phyloP scores from a whole-genome alignment of 2,888 invertebrate genomes.

The Caenorhabditis doughertyi region DNA sequence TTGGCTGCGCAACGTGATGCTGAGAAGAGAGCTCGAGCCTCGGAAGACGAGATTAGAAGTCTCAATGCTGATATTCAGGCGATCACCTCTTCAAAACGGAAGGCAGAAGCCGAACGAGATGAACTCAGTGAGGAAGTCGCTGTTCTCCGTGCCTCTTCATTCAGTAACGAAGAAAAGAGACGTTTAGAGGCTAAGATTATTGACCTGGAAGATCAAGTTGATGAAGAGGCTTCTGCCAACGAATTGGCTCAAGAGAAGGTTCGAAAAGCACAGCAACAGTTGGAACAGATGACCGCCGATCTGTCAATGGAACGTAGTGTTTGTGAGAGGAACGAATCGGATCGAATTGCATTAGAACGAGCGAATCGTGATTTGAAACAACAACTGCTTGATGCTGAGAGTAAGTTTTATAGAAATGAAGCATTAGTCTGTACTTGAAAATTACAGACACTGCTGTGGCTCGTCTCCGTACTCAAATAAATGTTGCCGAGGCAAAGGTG shows the following conservation, averaged over 20 bases:
- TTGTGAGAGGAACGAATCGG: constrained; percentile 85
- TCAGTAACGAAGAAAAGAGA: constrained; percentile 88
- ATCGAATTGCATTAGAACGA: constrained; percentile 91
- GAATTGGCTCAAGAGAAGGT: constrained; percentile 91
- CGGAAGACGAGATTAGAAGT: constrained; percentile 60
- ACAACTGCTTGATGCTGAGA: constrained; percentile 62
- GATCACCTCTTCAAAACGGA: constrained; percentile 43
- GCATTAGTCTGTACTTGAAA: neutral
- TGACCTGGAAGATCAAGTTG: constrained; percentile 95
- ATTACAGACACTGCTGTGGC: constrained; percentile 37
- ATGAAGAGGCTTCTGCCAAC: constrained; percentile 94
- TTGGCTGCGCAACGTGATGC: constrained; percentile 66
- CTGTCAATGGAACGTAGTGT: constrained; percentile 85
- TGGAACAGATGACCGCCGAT: constrained; percentile 76
- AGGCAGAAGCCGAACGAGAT: constrained; percentile 66
- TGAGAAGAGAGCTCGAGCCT: constrained; percentile 66
- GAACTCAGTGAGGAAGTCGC: constrained; percentile 65
- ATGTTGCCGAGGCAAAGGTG: constrained; percentile 60
- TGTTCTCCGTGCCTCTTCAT: constrained; percentile 42
- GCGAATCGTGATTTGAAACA: constrained; percentile 62
- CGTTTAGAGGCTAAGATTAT: constrained; percentile 94
- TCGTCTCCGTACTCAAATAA: constrained; percentile 58
- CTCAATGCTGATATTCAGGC: constrained; percentile 64
- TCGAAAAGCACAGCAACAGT: constrained; percentile 88
- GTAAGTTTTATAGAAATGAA: constrained; percentile 14